Evolutionary conservation across 53 echinoderm and acorn worm genomes (phyloP).

Genomic region (Pentamera pediparva): DNA sequence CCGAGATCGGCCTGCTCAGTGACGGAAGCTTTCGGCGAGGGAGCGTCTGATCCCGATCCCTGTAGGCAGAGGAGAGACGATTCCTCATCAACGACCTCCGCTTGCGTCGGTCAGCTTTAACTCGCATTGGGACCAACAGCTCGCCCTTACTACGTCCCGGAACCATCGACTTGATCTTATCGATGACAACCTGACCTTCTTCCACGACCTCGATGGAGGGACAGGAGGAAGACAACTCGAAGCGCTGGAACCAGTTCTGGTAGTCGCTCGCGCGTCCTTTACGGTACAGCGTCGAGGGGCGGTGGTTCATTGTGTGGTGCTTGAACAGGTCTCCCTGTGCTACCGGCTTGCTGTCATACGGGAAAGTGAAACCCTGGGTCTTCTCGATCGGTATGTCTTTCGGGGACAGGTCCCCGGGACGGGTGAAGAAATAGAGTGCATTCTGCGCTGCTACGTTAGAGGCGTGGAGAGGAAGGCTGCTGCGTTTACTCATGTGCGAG

Average conservation of each 20-base stretch:
- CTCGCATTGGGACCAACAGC: background rate
- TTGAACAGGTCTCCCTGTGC: background rate
- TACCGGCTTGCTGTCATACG: background rate
- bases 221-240: conserved; percentile 3
- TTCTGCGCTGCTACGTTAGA: conserved; percentile 17
- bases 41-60: background rate
- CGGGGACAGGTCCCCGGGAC: background rate
- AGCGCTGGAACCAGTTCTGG: conserved; percentile 21
- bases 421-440: conserved; percentile 18
- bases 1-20: conserved; percentile 4
- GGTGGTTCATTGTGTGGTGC: background rate
- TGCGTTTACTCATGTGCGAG: background rate
- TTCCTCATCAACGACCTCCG: background rate
- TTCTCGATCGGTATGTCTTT: background rate
- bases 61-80: background rate
- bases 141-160: background rate
- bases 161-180: background rate
- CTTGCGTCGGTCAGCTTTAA: background rate
- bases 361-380: background rate
- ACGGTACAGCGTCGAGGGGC: background rate
- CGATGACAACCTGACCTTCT: background rate
- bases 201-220: background rate
- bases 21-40: background rate
- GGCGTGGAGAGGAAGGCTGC: background rate
- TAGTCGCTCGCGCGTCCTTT: conserved; percentile 5